Base-by-base conservation (phyloP, 2,797 vertebrate genomes). In the Mus caroli region DNA sequence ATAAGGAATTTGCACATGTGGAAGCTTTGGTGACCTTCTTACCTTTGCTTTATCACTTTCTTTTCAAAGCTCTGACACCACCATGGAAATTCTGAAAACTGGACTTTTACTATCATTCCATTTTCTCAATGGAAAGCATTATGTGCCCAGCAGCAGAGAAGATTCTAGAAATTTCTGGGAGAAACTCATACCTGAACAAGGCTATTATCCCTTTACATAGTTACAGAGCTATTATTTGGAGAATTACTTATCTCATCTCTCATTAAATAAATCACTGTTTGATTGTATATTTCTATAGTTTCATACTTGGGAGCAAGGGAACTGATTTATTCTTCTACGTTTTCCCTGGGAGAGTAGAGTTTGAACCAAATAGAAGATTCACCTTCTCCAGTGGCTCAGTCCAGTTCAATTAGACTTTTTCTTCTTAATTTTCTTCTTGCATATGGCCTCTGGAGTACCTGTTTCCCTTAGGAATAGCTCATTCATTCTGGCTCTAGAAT, bases 241-340 rank as follows among this genome's bases (percentile, higher is more conserved):
- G 69, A 31, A 13, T 67, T 19, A 58, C 69, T 82, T 7, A 15
- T 31, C 12, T 31, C 14, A 15, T 19, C 73, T 88, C 64, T 92
- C 37, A 89, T 94, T 92, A 91, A 83, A 67, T 77, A 92, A 91
- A 75, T 89, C 80, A 46, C 43, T 40, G 26, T 90, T 88, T 79
- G 43, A 76, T 50, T 76, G 22, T 82, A 31, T 19, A 4, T 87
- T 93, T 94, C 91, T 86, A n/a, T 78, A 73, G 7, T 31, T 91
- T 46, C 79, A 24, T 54, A 43, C 34, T 40, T 43, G 3, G 37
- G 17, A 11, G 2, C 46, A 13, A 58, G 6, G 46, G 20, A 5
- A 64, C 19, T 76, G 15, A 90, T 43, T 19, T 88, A 13, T 88
- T 76, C 22, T 64, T 43, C 19, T 2, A 0, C 31, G 6, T 79